phyloP scores from a whole-genome alignment of 2,113 vertebrate species.

The Empidonax alnorum region DNA sequence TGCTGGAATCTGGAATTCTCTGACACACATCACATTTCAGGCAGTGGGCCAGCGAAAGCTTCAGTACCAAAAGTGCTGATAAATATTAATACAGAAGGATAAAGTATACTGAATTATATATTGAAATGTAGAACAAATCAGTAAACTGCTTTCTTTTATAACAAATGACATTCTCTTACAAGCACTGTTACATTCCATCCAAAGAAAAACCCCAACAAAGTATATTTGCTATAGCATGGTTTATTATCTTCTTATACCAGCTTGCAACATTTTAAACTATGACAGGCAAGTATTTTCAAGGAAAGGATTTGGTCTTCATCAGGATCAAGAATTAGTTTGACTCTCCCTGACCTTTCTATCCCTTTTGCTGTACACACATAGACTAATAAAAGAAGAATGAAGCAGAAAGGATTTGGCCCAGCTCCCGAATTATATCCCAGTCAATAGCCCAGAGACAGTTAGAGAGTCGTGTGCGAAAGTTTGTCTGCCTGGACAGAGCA shows the following conservation, averaged over 20 bases:
- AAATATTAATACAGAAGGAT: slow-evolving; percentile 7
- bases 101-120: neutral
- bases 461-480: neutral
- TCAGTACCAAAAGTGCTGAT: neutral
- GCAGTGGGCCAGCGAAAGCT: neutral
- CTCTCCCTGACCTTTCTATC: neutral
- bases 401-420: neutral
- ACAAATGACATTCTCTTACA: neutral
- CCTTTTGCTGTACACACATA: neutral
- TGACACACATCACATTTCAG: neutral
- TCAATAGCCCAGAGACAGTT: neutral
- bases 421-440: neutral
- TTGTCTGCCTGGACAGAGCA: neutral
- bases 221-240: neutral
- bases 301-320: neutral
- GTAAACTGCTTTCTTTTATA: neutral
- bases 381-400: neutral
- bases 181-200: neutral
- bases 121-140: neutral
- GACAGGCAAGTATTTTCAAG: neutral
- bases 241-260: neutral
- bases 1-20: neutral
- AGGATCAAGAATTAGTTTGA: neutral
- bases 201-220: neutral
- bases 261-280: neutral